A percentile compares a stretch with the other conserved stretches of the same genome.
phyloP scores from a whole-genome alignment of 2,888 invertebrate species.

The Drosophila nigritarsus region DNA sequence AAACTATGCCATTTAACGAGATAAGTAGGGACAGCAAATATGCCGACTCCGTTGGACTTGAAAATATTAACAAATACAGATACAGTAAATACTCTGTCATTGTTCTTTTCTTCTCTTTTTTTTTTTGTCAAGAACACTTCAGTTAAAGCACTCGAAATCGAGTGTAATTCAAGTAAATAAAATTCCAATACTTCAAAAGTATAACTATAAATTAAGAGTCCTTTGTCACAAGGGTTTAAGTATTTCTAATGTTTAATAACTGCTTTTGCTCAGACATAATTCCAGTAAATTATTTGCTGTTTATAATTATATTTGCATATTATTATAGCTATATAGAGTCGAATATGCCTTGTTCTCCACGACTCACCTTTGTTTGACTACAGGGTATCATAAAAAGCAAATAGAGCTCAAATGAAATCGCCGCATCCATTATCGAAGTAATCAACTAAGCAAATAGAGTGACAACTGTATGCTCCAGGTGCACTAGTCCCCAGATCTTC shows the following conservation, averaged over 20 bases:
- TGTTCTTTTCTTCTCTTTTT: background rate
- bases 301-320: background rate
- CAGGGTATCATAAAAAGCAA: slow-evolving; percentile 27
- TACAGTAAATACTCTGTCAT: background rate
- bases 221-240: background rate
- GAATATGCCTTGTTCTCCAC: background rate
- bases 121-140: background rate
- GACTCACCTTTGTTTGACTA: background rate
- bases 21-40: background rate
- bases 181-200: background rate
- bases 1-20: background rate
- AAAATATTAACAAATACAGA: background rate
- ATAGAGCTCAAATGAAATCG: slow-evolving; percentile 55
- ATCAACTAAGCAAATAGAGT: slow-evolving; percentile 62
- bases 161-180: background rate
- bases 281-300: background rate
- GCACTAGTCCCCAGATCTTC: slow-evolving; percentile 7
- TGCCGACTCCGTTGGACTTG: background rate
- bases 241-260: background rate
- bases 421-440: slow-evolving; percentile 59
- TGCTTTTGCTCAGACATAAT: background rate
- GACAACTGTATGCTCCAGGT: slow-evolving; percentile 51
- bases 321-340: background rate
- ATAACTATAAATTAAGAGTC: background rate
- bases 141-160: background rate